Evolutionary conservation across 2,797 vertebrate genomes (phyloP), one percentile per base, ranked within the genome.

Genomic region (Ispidina lecontei): DNA sequence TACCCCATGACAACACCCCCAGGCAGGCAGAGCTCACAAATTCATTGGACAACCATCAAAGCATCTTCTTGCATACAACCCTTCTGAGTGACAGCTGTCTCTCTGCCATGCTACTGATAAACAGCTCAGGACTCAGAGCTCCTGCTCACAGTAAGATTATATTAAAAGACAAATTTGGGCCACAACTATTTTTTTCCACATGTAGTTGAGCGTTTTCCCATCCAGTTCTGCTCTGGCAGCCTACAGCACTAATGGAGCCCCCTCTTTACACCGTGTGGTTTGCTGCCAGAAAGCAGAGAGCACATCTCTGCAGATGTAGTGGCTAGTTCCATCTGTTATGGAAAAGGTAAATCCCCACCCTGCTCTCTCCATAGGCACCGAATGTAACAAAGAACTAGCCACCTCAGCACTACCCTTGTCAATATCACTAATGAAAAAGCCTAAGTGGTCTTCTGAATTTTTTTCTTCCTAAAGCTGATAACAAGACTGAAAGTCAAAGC

Each of bases 371-470:
- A 35, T 54, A 59, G 54, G n/a, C 7, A 4, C 39, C 20, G 23
- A 73, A 56, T 0, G 0, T 11, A 52, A 47, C 0, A 2, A 77
- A 59, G 39, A 71, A 43, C 0, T 26, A 28, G 31, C 54, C 20
- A 31, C 17, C 63, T 54, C 41, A 44, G 65, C 41, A 26, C 72
- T 26, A 39, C 29, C 11, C 9, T 33, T 62, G 19, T 16, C 58
- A 64, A 28, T 12, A 43, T 12, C 64, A 35, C 37, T 10, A 25
- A 76, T 9, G 18, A 89, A 72, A 86, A 70, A n/a, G 31, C 23
- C 51, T 58, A 35, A 60, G 58, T 7, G 9, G 5, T 33, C 23
- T 54, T 78, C 15, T 69, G 25, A 21, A 8, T 12, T 54, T 91
- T 69, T 29, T 39, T 5, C 28, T 26, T 28, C 46, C 65, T 9